Evolutionary conservation across 1,140 invertebrate genomes (phyloP), one percentile per base, ranked within the genome.

Genomic region (Neuroterus valhalla): DNA sequence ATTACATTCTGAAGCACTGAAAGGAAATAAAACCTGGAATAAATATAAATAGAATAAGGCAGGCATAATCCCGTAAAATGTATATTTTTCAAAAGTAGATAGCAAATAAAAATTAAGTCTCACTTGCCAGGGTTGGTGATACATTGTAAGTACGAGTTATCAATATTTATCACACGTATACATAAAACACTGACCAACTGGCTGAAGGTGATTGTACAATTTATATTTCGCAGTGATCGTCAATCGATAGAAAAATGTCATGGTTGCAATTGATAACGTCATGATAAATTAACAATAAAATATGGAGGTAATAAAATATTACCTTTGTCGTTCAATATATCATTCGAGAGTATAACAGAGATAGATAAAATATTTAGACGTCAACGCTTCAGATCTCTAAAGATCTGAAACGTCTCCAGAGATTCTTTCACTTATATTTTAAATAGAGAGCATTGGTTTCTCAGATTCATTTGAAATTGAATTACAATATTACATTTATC

Each of bases 31-130:
- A 21, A 21, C 10, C 2, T 50, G 2, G 5, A 21, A 50, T 19
- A 10, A 50, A 50, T 10, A 50, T 19, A 48, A 48, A n/a, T n/a
- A 48, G 8, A 48, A 2, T 14, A 45, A 8, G 46, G 10, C 46
- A 15, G 15, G 3, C 6, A 48, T 48, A 48, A 26, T 62, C n/a
- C 15, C 26, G 31, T 62, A 62, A 31, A 62, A 31, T 62, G 26
- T 62, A 62, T 62, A 62, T 62, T 62, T 31, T 62, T 62, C 55
- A 38, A 62, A 62, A 62, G 26, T 62, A 15, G 14, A 62, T 11
- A 31, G 55, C 14, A 62, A 62, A 62, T 62, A 31, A 62, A 62
- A 62, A 62, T 62, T 62, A 62, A 62, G 55, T 62, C 55, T 62
- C 26, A 62, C 55, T n/a, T 62, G 23, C 55, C 55, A 62, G 15